phyloP scores from a whole-genome alignment of 37 sponge, comb jelly and placozoan species.

The Hexactinellida sp. region DNA sequence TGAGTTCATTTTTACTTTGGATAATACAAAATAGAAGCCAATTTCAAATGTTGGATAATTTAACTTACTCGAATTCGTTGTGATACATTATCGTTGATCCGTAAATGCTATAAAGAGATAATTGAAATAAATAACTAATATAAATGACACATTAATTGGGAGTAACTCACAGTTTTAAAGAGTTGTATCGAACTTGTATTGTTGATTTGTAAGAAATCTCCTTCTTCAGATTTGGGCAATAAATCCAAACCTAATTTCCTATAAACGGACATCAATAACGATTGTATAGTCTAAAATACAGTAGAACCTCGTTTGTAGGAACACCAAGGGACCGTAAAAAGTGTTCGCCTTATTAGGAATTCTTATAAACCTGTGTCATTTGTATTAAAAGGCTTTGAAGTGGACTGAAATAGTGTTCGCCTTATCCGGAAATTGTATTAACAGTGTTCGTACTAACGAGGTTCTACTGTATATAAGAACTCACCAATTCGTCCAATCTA shows the following conservation, averaged over 20 bases:
- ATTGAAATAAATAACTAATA: not conserved
- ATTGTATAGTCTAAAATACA: not conserved
- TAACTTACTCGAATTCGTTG: not conserved
- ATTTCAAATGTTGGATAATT: too few species aligned
- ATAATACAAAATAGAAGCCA: too few species aligned
- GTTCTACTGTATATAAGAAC: too few species aligned
- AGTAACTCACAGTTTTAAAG: not conserved
- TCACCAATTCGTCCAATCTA: conserved; percentile 11
- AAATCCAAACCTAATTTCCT: conserved; percentile 8
- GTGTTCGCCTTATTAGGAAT: too few species aligned
- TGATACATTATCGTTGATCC: not conserved
- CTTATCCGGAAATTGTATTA: too few species aligned
- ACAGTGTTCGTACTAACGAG: too few species aligned
- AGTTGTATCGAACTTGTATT: not conserved
- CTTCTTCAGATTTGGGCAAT: not conserved
- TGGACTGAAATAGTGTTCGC: too few species aligned
- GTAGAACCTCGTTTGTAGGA: too few species aligned
- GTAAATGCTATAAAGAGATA: not conserved
- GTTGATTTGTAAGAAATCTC: not conserved
- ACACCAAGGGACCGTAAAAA: too few species aligned
- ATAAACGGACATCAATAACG: not conserved
- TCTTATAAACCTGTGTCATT: too few species aligned
- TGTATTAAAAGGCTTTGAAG: too few species aligned
- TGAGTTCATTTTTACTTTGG: too few species aligned
- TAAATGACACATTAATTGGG: not conserved